phyloP scores from a whole-genome alignment of 2,113 vertebrate genomes.

The Melozone crissalis region DNA sequence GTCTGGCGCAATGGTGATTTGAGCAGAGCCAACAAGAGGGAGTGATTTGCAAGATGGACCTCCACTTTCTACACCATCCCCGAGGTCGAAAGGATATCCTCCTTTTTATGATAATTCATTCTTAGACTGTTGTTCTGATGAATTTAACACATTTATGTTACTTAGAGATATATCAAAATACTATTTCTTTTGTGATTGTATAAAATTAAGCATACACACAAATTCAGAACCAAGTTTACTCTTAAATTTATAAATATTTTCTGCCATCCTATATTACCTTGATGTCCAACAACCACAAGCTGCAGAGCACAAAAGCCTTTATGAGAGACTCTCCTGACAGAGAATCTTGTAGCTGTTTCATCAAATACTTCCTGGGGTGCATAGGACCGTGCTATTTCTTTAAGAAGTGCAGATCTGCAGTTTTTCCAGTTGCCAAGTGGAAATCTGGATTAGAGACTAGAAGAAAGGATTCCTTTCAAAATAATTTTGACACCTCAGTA shows the following conservation, averaged over 20 bases:
- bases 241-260: neutral
- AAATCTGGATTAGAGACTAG: neutral
- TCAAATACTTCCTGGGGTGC: neutral
- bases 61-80: neutral
- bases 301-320: neutral
- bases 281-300: neutral
- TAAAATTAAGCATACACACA: neutral
- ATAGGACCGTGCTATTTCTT: neutral
- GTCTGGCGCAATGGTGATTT: neutral
- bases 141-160: neutral
- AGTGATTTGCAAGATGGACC: neutral
- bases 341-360: neutral
- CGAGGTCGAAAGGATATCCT: fast-evolving
- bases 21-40: neutral
- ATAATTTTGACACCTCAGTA: neutral
- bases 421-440: neutral
- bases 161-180: neutral
- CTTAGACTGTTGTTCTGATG: neutral
- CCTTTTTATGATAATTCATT: neutral
- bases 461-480: neutral
- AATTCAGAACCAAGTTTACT: neutral
- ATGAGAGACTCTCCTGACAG: neutral
- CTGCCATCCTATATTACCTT: neutral
- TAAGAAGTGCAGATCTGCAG: neutral
- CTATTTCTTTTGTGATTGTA: neutral